Conservation (phyloP, 1,140 invertebrate genomes). For the Cylas formicarius region DNA sequence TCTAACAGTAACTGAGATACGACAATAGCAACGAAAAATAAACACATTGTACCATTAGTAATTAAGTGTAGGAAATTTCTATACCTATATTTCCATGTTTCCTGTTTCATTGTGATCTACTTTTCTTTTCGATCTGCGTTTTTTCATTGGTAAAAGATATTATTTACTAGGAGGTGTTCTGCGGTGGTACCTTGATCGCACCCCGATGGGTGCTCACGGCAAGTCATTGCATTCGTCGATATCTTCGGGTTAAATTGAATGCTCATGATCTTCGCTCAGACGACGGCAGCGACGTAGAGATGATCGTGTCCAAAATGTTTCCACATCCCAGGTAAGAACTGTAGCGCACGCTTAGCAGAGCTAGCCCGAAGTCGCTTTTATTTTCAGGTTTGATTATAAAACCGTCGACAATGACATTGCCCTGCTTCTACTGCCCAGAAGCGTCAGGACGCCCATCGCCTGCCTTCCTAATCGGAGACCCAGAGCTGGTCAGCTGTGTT, state of each 20-base stretch:
- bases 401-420: slow-evolving; percentile 92
- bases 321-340: slow-evolving; percentile 62
- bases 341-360: too few relatives aligned
- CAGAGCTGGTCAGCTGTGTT: slow-evolving; percentile 55
- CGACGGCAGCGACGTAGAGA: slow-evolving; percentile 65
- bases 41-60: too few relatives aligned
- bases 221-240: slow-evolving; percentile 76
- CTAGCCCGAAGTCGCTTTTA: too few relatives aligned
- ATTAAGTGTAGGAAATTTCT: too few relatives aligned
- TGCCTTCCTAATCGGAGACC: slow-evolving; percentile 58
- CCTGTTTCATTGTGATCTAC: too few relatives aligned
- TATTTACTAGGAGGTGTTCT: slow-evolving; percentile 71
- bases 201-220: slow-evolving; percentile 85
- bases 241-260: slow-evolving; percentile 73
- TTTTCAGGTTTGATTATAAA: slow-evolving; percentile 63
- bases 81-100: too few relatives aligned
- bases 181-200: slow-evolving; percentile 82
- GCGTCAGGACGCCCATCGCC: slow-evolving; percentile 45
- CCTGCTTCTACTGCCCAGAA: slow-evolving; percentile 59
- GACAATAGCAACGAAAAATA: too few relatives aligned
- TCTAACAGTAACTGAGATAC: too few relatives aligned
- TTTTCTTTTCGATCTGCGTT: too few relatives aligned
- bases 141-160: too few relatives aligned
- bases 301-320: slow-evolving; percentile 63
- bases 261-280: slow-evolving; percentile 67